Evolutionary conservation across 2,888 invertebrate species (phyloP).

Genomic region (Caenorhabditis sp.): DNA sequence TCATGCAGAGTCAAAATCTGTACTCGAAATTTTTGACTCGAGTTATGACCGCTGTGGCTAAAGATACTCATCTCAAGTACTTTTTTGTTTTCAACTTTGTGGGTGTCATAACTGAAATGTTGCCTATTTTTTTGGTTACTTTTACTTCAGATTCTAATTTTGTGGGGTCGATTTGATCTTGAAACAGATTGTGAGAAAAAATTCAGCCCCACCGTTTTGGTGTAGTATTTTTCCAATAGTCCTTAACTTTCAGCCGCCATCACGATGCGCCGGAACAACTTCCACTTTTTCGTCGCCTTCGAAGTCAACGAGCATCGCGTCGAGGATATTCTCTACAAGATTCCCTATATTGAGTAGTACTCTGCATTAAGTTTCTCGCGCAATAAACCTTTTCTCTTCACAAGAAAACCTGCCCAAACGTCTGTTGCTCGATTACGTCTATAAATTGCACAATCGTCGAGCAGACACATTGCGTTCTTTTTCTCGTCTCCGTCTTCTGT

Average conservation of each 20-base stretch:
- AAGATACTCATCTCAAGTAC: no score
- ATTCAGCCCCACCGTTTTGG: no score
- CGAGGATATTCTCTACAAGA: conserved; percentile 62
- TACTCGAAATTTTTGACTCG: neutral
- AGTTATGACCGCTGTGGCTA: no score
- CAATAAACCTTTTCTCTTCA: conserved; percentile 36
- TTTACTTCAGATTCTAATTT: no score
- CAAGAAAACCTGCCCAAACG: neutral
- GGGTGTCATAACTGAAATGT: no score
- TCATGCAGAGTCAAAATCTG: no score
- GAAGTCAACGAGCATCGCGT: conserved; percentile 57
- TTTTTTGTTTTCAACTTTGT: no score
- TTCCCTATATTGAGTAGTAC: conserved; percentile 54
- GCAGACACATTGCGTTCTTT: conserved; percentile 39
- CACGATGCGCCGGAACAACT: conserved; percentile 58
- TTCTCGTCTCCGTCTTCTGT: conserved; percentile 10
- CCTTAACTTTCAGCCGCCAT: conserved; percentile 48
- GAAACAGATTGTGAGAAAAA: no score
- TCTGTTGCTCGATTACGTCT: conserved; percentile 45
- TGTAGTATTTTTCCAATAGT: no score
- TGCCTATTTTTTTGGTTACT: no score
- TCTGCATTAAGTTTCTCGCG: neutral
- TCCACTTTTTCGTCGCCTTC: conserved; percentile 65
- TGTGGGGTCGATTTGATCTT: no score
- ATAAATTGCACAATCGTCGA: conserved; percentile 49